Evolutionary conservation across 2,888 invertebrate species (phyloP).

Genomic region (Drymonia ruficornis): DNA sequence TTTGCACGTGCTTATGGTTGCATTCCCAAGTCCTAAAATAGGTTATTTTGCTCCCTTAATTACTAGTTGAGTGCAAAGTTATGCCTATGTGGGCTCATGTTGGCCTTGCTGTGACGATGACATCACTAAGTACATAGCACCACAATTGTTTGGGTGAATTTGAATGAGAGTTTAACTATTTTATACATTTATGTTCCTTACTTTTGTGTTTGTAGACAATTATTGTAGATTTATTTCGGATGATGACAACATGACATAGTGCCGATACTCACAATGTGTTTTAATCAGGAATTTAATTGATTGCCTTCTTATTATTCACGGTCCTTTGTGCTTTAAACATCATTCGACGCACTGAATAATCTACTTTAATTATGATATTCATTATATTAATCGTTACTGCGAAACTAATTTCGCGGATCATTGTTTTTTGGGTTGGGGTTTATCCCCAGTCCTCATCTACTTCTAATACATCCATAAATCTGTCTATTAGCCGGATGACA

Average conservation of each 20-base stretch:
- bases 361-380: not conserved
- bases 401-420: not conserved
- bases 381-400: not conserved
- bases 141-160: constrained; percentile 18
- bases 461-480: not conserved
- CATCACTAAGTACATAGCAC: constrained; percentile 24
- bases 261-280: constrained; percentile 16
- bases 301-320: constrained; percentile 20
- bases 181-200: not conserved
- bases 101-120: constrained; percentile 27
- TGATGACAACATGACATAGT: constrained; percentile 19
- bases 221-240: constrained; percentile 13
- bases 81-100: constrained; percentile 16
- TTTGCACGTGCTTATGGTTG: constrained; percentile 33
- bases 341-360: constrained; percentile 7
- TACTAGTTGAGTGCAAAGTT: constrained; percentile 15
- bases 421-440: not conserved
- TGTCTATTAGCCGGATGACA: no score
- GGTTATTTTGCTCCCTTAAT: constrained; percentile 13
- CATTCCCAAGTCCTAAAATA: constrained; percentile 17
- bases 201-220: not conserved
- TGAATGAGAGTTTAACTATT: constrained; percentile 5
- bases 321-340: constrained; percentile 16
- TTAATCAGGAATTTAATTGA: constrained; percentile 23
- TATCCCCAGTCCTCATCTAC: not conserved